Evolutionary conservation across 2,888 invertebrate genomes (phyloP), one percentile per base, ranked within the genome.

Genomic region (Pterostichus madidus): DNA sequence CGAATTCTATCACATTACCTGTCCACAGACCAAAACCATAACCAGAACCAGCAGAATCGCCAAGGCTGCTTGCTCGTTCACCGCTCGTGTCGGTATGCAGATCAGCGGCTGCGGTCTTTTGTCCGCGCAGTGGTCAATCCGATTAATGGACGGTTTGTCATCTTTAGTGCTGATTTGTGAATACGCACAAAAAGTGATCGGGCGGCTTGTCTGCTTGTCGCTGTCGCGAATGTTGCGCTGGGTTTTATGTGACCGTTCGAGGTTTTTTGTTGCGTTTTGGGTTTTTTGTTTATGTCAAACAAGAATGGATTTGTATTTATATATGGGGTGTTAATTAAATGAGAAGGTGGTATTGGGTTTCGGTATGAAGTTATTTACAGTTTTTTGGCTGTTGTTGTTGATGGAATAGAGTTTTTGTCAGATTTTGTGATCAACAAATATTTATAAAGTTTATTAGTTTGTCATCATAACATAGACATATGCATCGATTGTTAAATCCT

Each of bases 151-250:
- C 80, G 68, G 80, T 80, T 80, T 80, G 80, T 80, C 80, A 80
- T 80, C 80, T 80, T 80, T 80, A 80, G 80, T 64, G 80, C 80
- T 80, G 80, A 80, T 80, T 80, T 80, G 80, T 80, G 80, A 80
- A 80, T 80, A 80, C 80, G 68, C 32, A 61, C 80, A 80, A 80
- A 80, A 80, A 68, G 44, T 49, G 46, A 64, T 52, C 80, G 13
- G 39, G 59, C 56, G 77, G 56, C 44, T 31, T 35, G 76, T 32
- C 46, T 24, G 24, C 24, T 24, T 24, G 24, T 24, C 24, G 24
- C 24, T 24, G 24, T 24, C 24, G 24, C 24, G 24, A 24, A 24
- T 24, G 24, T 24, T 24, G 24, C 35, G 59, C 59, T 46, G 56
- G 13, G 68, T 44, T 13, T 15, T 44, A 44, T 71, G 39, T 71